A percentile compares a stretch with the other conserved stretches of the same genome.
phyloP scores from a whole-genome alignment of 2,113 vertebrate species.

The Serinus canaria region DNA sequence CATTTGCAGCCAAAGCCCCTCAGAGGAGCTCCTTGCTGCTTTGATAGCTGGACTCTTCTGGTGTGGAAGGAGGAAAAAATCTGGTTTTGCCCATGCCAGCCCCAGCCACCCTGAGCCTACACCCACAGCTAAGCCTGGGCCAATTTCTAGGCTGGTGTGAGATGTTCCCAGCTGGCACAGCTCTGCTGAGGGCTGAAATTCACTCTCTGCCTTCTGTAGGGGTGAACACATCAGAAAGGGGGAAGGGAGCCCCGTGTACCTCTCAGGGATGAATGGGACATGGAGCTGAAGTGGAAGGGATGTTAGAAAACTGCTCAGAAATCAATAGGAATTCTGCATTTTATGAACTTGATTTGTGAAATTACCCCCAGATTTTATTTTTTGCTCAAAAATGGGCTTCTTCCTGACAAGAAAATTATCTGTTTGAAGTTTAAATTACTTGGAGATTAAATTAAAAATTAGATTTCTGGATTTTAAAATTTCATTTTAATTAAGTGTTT shows the following conservation, averaged over 20 bases:
- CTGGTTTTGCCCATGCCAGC: background rate
- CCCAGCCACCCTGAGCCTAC: background rate
- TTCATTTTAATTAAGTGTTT: background rate
- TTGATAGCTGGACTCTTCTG: background rate
- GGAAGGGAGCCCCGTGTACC: background rate
- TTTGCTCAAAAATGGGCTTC: background rate
- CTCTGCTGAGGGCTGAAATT: background rate
- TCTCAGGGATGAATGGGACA: background rate
- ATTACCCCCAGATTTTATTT: background rate
- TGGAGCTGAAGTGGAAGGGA: background rate
- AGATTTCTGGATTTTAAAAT: background rate
- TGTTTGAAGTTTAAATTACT: background rate
- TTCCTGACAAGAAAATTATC: constrained; percentile 2
- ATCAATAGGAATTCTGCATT: background rate
- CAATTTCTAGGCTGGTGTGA: background rate
- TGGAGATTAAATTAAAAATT: background rate
- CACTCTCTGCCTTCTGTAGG: background rate
- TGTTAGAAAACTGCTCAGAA: background rate
- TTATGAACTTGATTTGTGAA: background rate
- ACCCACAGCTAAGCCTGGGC: background rate
- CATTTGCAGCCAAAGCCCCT: background rate
- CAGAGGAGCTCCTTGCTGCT: background rate
- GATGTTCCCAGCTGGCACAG: background rate
- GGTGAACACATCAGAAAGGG: background rate
- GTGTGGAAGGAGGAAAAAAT: background rate